phyloP scores from a whole-genome alignment of 2,888 invertebrate species.

The Physocephala rufipes region DNA sequence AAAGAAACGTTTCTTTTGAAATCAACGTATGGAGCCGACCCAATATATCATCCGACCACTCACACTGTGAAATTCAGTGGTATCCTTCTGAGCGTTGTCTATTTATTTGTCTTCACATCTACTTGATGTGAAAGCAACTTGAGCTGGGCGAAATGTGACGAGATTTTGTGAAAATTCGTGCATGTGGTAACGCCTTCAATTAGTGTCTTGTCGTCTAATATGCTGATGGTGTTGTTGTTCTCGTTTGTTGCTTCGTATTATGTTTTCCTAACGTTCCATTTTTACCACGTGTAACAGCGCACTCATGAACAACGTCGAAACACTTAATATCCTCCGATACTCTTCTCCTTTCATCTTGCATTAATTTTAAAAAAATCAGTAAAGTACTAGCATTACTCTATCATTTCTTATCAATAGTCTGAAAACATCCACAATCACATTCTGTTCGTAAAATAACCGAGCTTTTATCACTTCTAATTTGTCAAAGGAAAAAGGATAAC shows the following conservation, averaged over 20 bases:
- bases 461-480: too few relatives aligned
- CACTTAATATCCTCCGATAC: neutral
- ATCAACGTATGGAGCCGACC: neutral
- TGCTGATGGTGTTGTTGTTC: too few relatives aligned
- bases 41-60: neutral
- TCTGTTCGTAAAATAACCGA: too few relatives aligned
- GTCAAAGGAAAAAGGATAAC: too few relatives aligned
- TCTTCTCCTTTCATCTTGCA: too few relatives aligned
- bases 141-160: neutral
- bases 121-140: neutral
- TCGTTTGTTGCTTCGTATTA: neutral
- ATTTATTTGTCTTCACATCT: neutral
- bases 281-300: slow-evolving; percentile 7
- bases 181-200: too few relatives aligned
- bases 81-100: too few relatives aligned
- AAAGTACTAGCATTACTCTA: too few relatives aligned
- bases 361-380: too few relatives aligned
- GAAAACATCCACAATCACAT: too few relatives aligned
- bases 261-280: slow-evolving; percentile 21
- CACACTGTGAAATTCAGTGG: neutral
- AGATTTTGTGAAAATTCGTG: neutral
- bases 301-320: too few relatives aligned
- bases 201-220: neutral
- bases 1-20: neutral
- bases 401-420: too few relatives aligned